Base-by-base conservation (phyloP, 2,797 vertebrate genomes). In the Bradypus variegatus region DNA sequence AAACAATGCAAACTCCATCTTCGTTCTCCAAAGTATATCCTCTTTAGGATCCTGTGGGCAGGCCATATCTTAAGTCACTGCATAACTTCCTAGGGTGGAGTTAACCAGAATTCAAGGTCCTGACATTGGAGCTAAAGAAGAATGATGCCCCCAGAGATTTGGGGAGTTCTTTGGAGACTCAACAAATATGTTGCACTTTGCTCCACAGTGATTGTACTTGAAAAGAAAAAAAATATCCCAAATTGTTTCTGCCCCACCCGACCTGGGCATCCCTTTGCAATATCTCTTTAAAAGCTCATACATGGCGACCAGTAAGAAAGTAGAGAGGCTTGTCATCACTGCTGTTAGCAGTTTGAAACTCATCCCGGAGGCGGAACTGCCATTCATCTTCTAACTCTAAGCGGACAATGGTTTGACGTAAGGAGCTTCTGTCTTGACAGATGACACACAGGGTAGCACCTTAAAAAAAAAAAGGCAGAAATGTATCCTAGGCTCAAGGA, bases 311-410 rank as follows among this genome's bases (percentile, higher is more conserved):
- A 0, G 99, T 99, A 50, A 99, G 98, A 95, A 99, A 99, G 97
- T 98, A 99, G 89, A 99, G 98, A 2, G 99, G 99, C 62, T 98
- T 98, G 96, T 99, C 99, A 5, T 99, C 98, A 0, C 98, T 98
- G 70, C 99, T 98, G 97, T 99, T 99, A 21, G 99, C 99, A 1
- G 99, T 99, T 96, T 99, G 99, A 94, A 99, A 99, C 97, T 99
- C 99, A 33, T 99, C 99, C 69, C 99, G 98, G 60, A 99, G 98
- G 4, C 99, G 98, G 97, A 99, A 99, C 96, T 99, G 99, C 99
- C 99, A 99, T 97, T 99, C 98, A 1, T 99, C 99, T 96, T 99
- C 99, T 95, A 99, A 92, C 97, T 99, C 99, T 95, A 99, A 76
- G 6, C 99, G 98, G 23, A 98, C 99, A 77, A 99, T 99, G 6